Conservation (phyloP, 2,888 invertebrate genomes). For the Xestia rhomboidea region DNA sequence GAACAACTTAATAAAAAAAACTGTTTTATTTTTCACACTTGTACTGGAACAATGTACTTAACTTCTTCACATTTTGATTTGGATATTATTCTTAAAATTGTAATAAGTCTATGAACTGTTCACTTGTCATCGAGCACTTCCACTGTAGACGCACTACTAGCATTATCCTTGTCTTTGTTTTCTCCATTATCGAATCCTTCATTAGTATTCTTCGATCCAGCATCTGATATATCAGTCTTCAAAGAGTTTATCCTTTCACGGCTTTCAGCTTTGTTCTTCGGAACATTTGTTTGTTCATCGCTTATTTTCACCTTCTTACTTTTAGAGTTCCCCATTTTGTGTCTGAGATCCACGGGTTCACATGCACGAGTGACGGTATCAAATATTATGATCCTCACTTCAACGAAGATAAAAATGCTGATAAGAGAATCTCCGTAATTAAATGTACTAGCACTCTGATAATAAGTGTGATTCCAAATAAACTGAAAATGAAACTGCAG, state of each 20-base stretch:
- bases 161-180: constrained; percentile 81
- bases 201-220: constrained; percentile 60
- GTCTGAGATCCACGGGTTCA: constrained; percentile 68
- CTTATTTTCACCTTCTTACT: constrained; percentile 87
- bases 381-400: constrained; percentile 57
- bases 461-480: constrained; percentile 80
- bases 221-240: constrained; percentile 79
- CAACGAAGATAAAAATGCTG: constrained; percentile 70
- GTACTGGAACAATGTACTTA: constrained; percentile 31
- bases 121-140: constrained; percentile 88
- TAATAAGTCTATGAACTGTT: constrained; percentile 53
- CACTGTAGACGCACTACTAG: constrained; percentile 88
- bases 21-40: constrained; percentile 58
- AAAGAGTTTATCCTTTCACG: constrained; percentile 82
- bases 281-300: constrained; percentile 76
- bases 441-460: constrained; percentile 71
- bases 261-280: constrained; percentile 73
- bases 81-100: constrained; percentile 31
- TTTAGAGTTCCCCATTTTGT: constrained; percentile 86
- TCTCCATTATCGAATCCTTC: constrained; percentile 69
- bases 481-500: constrained; percentile 83
- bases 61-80: constrained; percentile 46
- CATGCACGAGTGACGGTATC: constrained; percentile 66
- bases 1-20: constrained; percentile 41
- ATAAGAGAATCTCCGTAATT: constrained; percentile 77